Evolutionary conservation across 2,113 vertebrate genomes (phyloP), one percentile per base, ranked within the genome.

Genomic region (Percopsis transmontana): DNA sequence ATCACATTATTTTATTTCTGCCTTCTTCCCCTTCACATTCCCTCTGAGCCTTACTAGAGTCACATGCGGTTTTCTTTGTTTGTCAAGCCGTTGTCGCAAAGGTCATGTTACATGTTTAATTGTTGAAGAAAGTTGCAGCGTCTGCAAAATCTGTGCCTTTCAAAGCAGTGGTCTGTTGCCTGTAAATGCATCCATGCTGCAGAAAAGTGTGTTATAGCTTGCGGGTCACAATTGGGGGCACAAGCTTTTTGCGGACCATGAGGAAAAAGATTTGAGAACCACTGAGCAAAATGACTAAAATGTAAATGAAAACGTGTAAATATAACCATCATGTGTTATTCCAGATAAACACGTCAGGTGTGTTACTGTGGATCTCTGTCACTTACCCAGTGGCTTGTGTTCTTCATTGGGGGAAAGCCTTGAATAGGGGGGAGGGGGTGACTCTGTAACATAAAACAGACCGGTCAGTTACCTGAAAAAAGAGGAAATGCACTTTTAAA

Each of bases 311-410:
- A 33, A 33, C 8, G 8, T 33, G 8, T 6, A 33, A 6, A 33
- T 33, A 33, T 33, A 33, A 33, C 27, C 27, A 0, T 6, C 27
- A n/a, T 33, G 5, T 33, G 27, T 33, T 33, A 6, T 33, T 33
- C 27, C 8, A 33, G 27, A 33, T 33, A 33, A 33, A 33, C 27
- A 33, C 8, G 27, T 33, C 27, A 27, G 52, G 23, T 12, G 10
- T 14, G 33, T 39, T 6, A 12, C 62, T 63, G 11, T 24, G 52
- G 45, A 27, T 54, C 44, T 58, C 40, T 55, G 48, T 66, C 62
- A 94, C 96, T 75, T 93, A 98, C 96, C 96, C 94, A 98, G 95
- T 95, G 96, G 95, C 95, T 98, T 98, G 93, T 95, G 95, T 91
- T 98, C 96, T 69, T 97, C 94, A 50, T 88, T 93, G 68, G 96